Conservation (phyloP, 2,797 vertebrate genomes). For the Macroramphosus scolopax region DNA sequence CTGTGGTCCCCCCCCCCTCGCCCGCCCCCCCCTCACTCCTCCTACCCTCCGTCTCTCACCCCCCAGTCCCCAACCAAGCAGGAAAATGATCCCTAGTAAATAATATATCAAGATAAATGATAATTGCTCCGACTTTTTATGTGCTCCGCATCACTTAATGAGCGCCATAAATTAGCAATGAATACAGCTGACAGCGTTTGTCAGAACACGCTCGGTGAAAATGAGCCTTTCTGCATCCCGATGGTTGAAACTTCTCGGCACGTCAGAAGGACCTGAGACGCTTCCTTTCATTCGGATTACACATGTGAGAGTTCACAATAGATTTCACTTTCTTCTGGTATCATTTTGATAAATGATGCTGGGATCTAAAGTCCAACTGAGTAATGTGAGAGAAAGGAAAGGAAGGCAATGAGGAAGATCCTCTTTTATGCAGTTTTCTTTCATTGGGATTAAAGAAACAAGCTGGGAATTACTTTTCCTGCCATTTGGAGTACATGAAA, state of each 20-base stretch:
- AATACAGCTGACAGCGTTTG: constrained; percentile 89
- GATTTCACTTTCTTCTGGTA: constrained; percentile 10
- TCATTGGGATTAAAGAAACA: too few species aligned
- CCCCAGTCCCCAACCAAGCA: constrained; percentile 65
- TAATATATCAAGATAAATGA: constrained; percentile 99
- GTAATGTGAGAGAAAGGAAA: neutral
- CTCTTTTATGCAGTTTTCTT: neutral
- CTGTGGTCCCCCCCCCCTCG: constrained; percentile 64
- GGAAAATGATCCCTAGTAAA: constrained; percentile 95
- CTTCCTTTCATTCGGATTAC: neutral
- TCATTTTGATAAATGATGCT: constrained; percentile 1
- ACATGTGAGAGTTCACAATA: neutral
- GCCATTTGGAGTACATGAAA: too few species aligned
- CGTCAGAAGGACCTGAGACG: constrained; percentile 5
- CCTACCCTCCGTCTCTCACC: constrained; percentile 39
- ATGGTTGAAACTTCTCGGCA: constrained; percentile 21
- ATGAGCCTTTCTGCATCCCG: constrained; percentile 43
- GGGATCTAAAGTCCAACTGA: neutral
- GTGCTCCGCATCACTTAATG: constrained; percentile 91
- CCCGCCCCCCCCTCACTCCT: constrained; percentile 29
- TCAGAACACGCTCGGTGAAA: constrained; percentile 75
- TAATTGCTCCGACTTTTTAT: constrained; percentile 90
- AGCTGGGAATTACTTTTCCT: too few species aligned
- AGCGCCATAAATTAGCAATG: constrained; percentile 98
- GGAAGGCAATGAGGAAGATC: constrained; percentile 6